Evolutionary conservation across 2,797 vertebrate species (phyloP), one percentile per base, ranked within the genome.

Genomic region (Streptopelia turtur): DNA sequence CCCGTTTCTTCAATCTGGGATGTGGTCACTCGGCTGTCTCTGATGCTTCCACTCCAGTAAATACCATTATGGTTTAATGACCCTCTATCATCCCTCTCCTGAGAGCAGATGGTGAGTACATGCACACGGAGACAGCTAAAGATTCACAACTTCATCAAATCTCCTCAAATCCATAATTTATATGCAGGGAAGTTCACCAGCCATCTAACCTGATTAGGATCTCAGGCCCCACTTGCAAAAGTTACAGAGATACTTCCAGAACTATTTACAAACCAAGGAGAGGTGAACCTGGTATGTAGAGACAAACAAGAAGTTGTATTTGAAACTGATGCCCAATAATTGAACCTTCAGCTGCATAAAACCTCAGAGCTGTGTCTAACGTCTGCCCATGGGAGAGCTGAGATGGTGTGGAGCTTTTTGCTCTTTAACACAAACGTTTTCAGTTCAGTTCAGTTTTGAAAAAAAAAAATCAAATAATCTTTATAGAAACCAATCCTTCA

Each of bases 151-250:
- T 82, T 22, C 92, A 83, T 52, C 83, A 49, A 2, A 69, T 6
- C 77, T 66, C 66, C 83, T 84, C 86, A 60, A 28, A 90, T 87
- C 88, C 78, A 95, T 89, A 6, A 89, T 82, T 94, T 35, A 91
- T 52, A 27, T 2, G 5, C 65, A 45, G 47, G 79, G 72, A 90
- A 79, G 75, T 37, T 69, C 89, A 85, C 69, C 96, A 95, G 85
- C 77, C 89, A 53, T 31, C 70, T 63, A 50, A 91, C 50, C 77
- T 61, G 70, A 66, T 88, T 53, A 87, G 52, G 37, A 65, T 39
- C 92, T 85, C 79, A 5, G 59, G 77, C 43, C 59, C 21, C 35
- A 35, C 82, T 90, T 90, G 72, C 37, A 39, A 9, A 71, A 69
- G 57, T 49, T 28, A 52, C 16, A 57, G 59, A 83, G 83, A 65